Conservation (phyloP, 2,797 vertebrate species). For the Xiphorhynchus erythropygius region DNA sequence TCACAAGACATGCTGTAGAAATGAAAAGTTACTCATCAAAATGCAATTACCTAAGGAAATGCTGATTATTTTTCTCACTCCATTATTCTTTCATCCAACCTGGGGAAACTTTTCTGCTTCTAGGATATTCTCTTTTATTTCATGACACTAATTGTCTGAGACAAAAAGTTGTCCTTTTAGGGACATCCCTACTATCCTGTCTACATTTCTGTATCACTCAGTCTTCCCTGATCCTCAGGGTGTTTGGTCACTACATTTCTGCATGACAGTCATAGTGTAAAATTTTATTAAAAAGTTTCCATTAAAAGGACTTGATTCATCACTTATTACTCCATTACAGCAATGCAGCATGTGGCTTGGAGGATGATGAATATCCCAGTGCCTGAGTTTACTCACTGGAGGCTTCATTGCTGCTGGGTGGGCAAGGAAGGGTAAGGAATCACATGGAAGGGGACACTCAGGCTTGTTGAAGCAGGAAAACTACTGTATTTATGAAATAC, state of each 20-base stretch:
- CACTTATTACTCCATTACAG: not conserved
- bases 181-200: not conserved
- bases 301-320: not conserved
- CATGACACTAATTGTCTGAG: not conserved
- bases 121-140: not conserved
- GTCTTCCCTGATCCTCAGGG: not conserved
- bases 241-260: not conserved
- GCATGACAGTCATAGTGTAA: not conserved
- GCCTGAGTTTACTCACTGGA: not conserved
- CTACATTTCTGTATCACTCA: not conserved
- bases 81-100: not conserved
- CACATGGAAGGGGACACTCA: not conserved
- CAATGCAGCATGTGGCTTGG: not conserved
- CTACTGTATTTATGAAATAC: not conserved
- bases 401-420: not conserved
- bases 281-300: not conserved
- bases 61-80: not conserved
- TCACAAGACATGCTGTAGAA: not conserved
- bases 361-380: not conserved
- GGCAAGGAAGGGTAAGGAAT: not conserved
- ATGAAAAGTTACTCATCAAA: not conserved
- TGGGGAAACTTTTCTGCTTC: not conserved
- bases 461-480: not conserved
- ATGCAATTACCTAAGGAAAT: not conserved
- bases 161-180: not conserved